Percentiles rank a stretch among this genome's conserved stretches.
phyloP scores from a whole-genome alignment of 2,888 invertebrate species.

The Melanotus villosus region DNA sequence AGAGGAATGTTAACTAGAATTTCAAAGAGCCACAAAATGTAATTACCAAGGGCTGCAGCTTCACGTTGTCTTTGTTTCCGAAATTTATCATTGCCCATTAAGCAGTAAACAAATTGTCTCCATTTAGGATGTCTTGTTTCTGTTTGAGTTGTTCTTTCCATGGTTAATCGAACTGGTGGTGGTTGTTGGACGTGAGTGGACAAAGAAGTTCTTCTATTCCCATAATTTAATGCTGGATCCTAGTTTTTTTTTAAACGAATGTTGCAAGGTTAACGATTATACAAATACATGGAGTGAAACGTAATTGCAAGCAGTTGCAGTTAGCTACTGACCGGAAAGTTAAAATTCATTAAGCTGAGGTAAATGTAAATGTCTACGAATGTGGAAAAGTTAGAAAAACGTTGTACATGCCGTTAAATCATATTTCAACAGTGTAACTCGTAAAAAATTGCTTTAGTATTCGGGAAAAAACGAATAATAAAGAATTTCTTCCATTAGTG shows the following conservation, averaged over 20 bases:
- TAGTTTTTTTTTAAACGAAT: no score
- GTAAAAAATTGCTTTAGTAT: not conserved
- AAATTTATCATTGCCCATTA: conserved; percentile 84
- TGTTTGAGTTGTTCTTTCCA: conserved; percentile 89
- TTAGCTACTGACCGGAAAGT: no score
- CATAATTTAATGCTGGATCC: conserved; percentile 68
- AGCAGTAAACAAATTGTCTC: conserved; percentile 85
- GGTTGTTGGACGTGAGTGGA: conserved; percentile 40
- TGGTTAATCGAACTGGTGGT: conserved; percentile 73
- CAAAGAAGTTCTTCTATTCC: conserved; percentile 60
- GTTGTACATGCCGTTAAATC: no score
- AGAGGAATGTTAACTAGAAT: not conserved
- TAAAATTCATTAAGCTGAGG: no score
- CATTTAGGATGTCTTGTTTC: conserved; percentile 82
- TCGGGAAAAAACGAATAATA: not conserved
- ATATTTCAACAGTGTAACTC: no score
- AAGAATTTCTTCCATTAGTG: not conserved
- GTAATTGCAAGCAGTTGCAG: no score
- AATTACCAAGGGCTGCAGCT: conserved; percentile 73
- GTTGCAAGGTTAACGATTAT: not conserved
- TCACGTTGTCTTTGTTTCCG: conserved; percentile 81
- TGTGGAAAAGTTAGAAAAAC: no score
- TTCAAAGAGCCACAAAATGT: not conserved
- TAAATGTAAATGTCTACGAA: no score
- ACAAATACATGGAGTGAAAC: not conserved